Conservation (phyloP, 2,113 vertebrate species). For the Platysteira castanea region DNA sequence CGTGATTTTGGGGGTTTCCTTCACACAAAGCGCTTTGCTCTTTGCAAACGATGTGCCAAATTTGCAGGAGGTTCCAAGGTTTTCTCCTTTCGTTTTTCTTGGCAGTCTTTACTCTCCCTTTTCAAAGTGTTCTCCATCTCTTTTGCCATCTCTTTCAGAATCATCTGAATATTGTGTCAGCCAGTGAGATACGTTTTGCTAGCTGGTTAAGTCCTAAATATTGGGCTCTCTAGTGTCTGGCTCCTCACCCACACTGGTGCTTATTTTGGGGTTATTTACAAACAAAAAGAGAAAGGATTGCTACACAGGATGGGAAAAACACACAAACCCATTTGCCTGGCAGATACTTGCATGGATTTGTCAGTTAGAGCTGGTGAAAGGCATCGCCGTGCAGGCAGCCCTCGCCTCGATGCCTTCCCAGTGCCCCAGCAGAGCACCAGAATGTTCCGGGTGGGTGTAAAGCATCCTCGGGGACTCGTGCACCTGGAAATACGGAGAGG, state of each 20-base stretch:
- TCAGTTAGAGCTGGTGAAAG: neutral
- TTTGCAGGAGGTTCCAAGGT: neutral
- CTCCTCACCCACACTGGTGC: neutral
- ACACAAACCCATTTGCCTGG: neutral
- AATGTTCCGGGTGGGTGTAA: neutral
- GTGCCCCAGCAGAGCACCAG: neutral
- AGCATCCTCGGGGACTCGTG: neutral
- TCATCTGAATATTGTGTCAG: neutral
- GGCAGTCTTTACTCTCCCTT: conserved; percentile 68
- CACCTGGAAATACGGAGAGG: neutral
- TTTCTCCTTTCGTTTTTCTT: neutral
- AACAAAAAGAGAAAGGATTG: neutral
- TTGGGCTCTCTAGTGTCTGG: neutral
- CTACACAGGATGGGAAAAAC: neutral
- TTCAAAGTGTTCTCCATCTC: conserved; percentile 47
- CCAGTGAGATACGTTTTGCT: neutral
- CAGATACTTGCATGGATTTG: neutral
- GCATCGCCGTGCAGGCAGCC: neutral
- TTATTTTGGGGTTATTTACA: neutral
- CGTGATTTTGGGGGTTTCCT: neutral
- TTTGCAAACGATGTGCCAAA: neutral
- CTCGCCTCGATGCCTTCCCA: neutral
- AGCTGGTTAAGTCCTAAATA: neutral
- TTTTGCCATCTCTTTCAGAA: conserved; percentile 29
- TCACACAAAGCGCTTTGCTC: neutral